Evolutionary conservation across 2,888 invertebrate species (phyloP), one percentile per base, ranked within the genome.

Genomic region (Platynereis dumerilii): DNA sequence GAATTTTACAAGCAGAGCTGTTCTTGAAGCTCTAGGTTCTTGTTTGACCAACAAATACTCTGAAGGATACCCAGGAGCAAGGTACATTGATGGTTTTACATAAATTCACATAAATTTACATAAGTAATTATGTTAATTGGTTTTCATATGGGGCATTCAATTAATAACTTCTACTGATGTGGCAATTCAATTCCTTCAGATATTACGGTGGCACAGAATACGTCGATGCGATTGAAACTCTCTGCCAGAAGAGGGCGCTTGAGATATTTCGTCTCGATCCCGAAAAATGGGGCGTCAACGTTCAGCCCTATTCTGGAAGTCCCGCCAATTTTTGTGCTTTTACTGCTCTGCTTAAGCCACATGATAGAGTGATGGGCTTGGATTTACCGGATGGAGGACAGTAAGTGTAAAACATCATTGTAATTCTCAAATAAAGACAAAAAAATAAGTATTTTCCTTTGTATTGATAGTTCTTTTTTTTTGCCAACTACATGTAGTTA

Each of bases 261-360:
- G 90, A 92, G 80, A 90, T 93, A 1, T 98, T 91, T 83, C 89
- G 88, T 72, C 86, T 97, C 26, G 89, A 90, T 75, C 88, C 91
- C 0, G 91, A 91, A 64, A 88, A 93, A 83, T 98, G 98, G 98
- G 97, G 97, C 58, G 94, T 94, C 20, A 98, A 98, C 86, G 98
- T 98, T 2, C 98, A 98, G 83, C 94, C 97, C 0, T 94, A 96
- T 80, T 97, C 96, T 63, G 93, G 93, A 76, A 94, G 94, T 10
- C 98, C 98, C 22, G 97, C 96, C 1, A 98, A 98, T 86, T 92
- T 98, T 84, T 96, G 96, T 2, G 95, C 95, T 7, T 98, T 96
- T 84, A 96, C 97, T 2, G 96, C 90, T 44, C 71, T 86, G 28
- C 83, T 86, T 61, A 92, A 93, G 73, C 95, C 97, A n/a, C n/a